A percentile compares a stretch with the other conserved stretches of the same genome.
These are phyloP conservation scores for Lycaena phlaeas DNA, from an alignment of 2,888 invertebrate genomes.

Conservation along the genomic window DNA sequence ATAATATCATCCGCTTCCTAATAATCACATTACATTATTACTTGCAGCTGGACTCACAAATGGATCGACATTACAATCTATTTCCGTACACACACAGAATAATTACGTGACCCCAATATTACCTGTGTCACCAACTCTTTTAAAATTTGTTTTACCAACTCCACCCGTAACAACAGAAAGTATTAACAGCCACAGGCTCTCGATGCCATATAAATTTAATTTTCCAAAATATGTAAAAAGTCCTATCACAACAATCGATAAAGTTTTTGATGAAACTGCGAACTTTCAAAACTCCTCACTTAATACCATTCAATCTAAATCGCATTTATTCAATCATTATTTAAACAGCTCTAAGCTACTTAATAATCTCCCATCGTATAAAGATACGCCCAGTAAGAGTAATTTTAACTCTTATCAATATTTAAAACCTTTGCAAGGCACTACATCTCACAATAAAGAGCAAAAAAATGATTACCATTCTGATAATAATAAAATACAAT, in stretches of 20 bases:
- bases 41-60: slow-evolving; percentile 50
- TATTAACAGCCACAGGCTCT: slow-evolving; percentile 34
- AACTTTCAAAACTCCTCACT: background rate
- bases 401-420: background rate
- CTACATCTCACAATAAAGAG: too few species aligned
- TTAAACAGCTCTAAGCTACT: background rate
- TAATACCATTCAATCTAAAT: background rate
- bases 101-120: slow-evolving; percentile 46
- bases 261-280: slow-evolving; percentile 18
- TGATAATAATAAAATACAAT: slow-evolving; percentile 15
- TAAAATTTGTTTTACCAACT: slow-evolving; percentile 30
- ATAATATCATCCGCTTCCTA: slow-evolving; percentile 25
- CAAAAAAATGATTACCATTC: background rate
- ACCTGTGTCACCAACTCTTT: slow-evolving; percentile 27
- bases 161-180: slow-evolving; percentile 34
- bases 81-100: slow-evolving; percentile 30
- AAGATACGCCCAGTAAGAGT: background rate
- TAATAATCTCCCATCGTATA: background rate
- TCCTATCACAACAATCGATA: slow-evolving; percentile 23
- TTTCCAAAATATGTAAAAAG: slow-evolving; percentile 36
- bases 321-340: background rate
- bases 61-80: slow-evolving; percentile 31
- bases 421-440: too few species aligned
- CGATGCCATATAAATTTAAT: slow-evolving; percentile 33
- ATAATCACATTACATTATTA: slow-evolving; percentile 45